Evolutionary conservation across 2,113 vertebrate genomes (phyloP), one percentile per base, ranked within the genome.

Genomic region (Daubentonia madagascariensis): DNA sequence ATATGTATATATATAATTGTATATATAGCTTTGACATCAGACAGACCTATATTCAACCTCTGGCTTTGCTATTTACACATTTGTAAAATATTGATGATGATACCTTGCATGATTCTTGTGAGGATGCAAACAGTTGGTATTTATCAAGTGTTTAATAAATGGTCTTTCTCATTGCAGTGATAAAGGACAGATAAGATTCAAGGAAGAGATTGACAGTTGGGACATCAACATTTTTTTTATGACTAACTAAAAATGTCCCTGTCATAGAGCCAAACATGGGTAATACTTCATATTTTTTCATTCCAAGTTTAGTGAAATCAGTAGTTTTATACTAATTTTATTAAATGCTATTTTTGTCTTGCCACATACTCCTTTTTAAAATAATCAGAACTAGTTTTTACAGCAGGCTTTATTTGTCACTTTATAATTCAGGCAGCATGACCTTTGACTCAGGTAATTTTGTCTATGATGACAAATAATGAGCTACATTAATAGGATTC

Each of bases 371-470:
- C 72, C 40, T 40, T 25, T 94, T 95, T 73, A 40, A 14, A 94
- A 32, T 65, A 4, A 94, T 52, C 84, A 54, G 23, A 8, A 20
- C 1, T 89, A 50, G 6, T 89, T 93, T 87, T 70, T 96, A 68
- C 8, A 28, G 65, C 8, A 59, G 10, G 4, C 2, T 93, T 95
- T 85, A 43, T n/a, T 54, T 65, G 18, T 92, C 18, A 85, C 78
- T 89, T 50, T 93, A 45, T 73, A 86, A 68, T 92, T 80, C 30
- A 86, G 78, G 23, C n/a, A 79, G 13, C 30, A 65, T 59, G 37
- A 93, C 30, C 61, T 97, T 94, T 85, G 73, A 57, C 48, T 89
- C 22, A 13, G 75, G 25, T 5, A 79, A 63, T 96, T 95, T 97
- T 68, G 32, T 97, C 88, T 85, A 68, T 72, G 12, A 65, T 93